Evolutionary conservation across 2,797 vertebrate genomes (phyloP).

Genomic region (Pangasius mekongensis): DNA sequence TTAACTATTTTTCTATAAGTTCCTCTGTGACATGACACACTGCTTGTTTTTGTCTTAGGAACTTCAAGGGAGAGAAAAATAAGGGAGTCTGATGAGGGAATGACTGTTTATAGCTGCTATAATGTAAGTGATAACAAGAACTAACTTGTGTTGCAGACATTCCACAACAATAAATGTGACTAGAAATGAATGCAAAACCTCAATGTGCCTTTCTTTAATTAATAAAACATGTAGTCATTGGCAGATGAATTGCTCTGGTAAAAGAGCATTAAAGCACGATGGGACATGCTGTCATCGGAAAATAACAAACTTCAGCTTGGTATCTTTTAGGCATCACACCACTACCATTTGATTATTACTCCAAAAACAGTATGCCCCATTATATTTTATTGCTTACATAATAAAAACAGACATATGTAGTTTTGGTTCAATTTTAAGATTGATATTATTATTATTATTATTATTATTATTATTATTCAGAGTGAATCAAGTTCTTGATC

Average conservation of each 20-base stretch:
- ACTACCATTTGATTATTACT: neutral
- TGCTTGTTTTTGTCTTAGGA: neutral
- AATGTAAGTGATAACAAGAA: neutral
- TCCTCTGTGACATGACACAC: neutral
- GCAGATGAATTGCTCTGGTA: neutral
- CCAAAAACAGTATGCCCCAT: neutral
- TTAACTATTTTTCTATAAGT: neutral
- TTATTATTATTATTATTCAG: too few relatives aligned
- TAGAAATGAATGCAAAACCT: neutral
- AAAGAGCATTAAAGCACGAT: neutral
- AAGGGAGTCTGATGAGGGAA: neutral
- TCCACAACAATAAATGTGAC: neutral
- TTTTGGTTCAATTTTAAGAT: neutral
- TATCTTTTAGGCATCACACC: neutral
- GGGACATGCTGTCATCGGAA: neutral
- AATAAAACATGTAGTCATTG: neutral
- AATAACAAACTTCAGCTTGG: neutral
- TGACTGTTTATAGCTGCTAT: neutral
- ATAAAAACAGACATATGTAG: neutral
- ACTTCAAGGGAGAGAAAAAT: neutral
- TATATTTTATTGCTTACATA: neutral
- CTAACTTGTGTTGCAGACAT: neutral
- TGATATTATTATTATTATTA: too few relatives aligned
- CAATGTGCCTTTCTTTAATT: neutral
- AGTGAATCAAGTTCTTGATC: constrained; percentile 26